phyloP scores from a whole-genome alignment of 2,797 vertebrate genomes.

The Tiaroga cobitis region DNA sequence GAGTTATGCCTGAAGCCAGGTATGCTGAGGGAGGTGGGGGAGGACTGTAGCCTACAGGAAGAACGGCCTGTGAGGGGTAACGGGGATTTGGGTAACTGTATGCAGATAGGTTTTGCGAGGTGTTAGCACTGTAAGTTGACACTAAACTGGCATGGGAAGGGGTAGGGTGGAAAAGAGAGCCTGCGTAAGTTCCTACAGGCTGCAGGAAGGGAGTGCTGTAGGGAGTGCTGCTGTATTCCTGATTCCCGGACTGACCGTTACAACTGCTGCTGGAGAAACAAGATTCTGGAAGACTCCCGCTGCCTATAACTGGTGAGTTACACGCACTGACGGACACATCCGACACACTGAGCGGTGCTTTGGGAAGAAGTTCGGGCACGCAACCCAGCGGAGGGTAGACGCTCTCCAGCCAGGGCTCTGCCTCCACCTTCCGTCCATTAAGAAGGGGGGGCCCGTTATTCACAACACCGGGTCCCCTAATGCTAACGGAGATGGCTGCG shows the following conservation, averaged over 20 bases:
- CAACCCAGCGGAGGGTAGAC: slow-evolving; percentile 93
- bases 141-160: slow-evolving; percentile 83
- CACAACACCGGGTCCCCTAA: slow-evolving; percentile 72
- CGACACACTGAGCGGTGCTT: slow-evolving; percentile 72
- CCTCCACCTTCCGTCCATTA: slow-evolving; percentile 91
- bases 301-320: slow-evolving; percentile 93
- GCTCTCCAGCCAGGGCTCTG: slow-evolving; percentile 94
- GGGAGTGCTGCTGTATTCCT: slow-evolving; percentile 90
- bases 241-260: slow-evolving; percentile 86
- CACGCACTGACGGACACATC: slow-evolving; percentile 92
- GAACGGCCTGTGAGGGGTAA: slow-evolving; percentile 90
- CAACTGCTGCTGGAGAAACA: slow-evolving; percentile 95
- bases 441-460: slow-evolving; percentile 79
- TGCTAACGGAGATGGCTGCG: slow-evolving; percentile 44
- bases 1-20: slow-evolving; percentile 93
- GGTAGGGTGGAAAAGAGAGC: slow-evolving; percentile 84
- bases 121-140: slow-evolving; percentile 90
- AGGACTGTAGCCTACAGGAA: slow-evolving; percentile 93
- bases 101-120: slow-evolving; percentile 90
- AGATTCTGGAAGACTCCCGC: slow-evolving; percentile 89
- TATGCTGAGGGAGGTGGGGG: slow-evolving; percentile 91
- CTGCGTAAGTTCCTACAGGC: slow-evolving; percentile 84
- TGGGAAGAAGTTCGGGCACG: slow-evolving; percentile 84
- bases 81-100: slow-evolving; percentile 93
- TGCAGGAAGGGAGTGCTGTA: slow-evolving; percentile 95